Base-by-base conservation (phyloP, 23 tunicate genomes). In the Styela clava region DNA sequence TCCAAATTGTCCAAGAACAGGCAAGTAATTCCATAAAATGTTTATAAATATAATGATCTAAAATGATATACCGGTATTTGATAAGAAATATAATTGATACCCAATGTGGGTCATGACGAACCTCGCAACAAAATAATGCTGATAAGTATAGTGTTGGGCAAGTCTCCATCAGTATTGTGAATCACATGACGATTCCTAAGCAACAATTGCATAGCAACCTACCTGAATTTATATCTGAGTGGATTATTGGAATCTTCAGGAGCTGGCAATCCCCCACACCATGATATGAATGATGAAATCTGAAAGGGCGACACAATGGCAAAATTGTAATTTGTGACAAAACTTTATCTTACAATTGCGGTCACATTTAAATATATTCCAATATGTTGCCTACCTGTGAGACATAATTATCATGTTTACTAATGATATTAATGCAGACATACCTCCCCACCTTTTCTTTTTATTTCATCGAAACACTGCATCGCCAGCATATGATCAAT, bases 401-500 rank as follows among this genome's bases (percentile, higher is more conserved):
- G 21, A 61, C 64, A 19, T 21, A 61, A 61, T 19, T 61, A 19
- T 61, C 21, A 61, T 19, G 20, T 61, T 21, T 19, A 19, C 64
- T 61, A n/a, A n/a, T n/a, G n/a, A n/a, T n/a, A n/a, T n/a, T n/a
- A n/a, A n/a, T n/a, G n/a, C n/a, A n/a, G n/a, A 56, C 67, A 3
- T 64, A 88, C 89, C 87, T 85, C 79, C 62, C 95, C 99, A 24
- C 84, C 87, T 21, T 74, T 74, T 33, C 69, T 79, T 63, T 69
- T 83, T 33, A 95, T 90, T 9, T 95, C 93, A 37, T 95, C 83
- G 68, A 95, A 95, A 74, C 91, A 84, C 52, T 95, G 94, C 99
- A 95, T 90, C 1, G 99, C 99, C 35, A 95, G 78, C 99, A 95
- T 95, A 70, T 95, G 99, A 71, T 95, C 99, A 35, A 95, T 81